phyloP scores from a whole-genome alignment of 1,140 invertebrate species.

The Zeugodacus cucurbitae region DNA sequence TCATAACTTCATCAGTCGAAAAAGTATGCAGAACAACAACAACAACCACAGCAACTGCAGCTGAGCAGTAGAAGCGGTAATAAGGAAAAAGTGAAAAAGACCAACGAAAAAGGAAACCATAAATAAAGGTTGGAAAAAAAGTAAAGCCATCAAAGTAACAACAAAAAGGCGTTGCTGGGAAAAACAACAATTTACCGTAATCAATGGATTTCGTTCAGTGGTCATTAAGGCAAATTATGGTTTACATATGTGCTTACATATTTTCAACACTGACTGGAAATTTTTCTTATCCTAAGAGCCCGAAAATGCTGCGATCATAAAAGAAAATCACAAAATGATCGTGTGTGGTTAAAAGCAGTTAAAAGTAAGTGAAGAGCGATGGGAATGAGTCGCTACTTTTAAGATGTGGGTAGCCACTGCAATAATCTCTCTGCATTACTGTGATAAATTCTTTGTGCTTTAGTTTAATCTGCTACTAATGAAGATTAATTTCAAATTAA shows the following conservation, averaged over 20 bases:
- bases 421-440: neutral
- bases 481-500: neutral
- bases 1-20: conserved; percentile 8
- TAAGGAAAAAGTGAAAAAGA: neutral
- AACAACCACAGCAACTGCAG: neutral
- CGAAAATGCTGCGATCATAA: neutral
- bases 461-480: neutral
- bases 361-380: too few relatives aligned
- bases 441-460: neutral
- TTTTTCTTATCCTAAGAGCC: neutral
- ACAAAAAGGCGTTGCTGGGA: neutral
- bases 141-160: neutral
- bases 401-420: too few relatives aligned
- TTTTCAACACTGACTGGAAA: neutral
- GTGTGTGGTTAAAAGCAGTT: neutral
- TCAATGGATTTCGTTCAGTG: neutral
- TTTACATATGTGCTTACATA: neutral
- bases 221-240: neutral
- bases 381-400: too few relatives aligned
- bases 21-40: neutral
- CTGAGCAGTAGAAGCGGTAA: neutral
- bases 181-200: neutral
- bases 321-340: neutral
- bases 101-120: neutral
- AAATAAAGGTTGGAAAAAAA: neutral